phyloP scores from a whole-genome alignment of 2,797 vertebrate genomes.

The Helostoma temminkii region DNA sequence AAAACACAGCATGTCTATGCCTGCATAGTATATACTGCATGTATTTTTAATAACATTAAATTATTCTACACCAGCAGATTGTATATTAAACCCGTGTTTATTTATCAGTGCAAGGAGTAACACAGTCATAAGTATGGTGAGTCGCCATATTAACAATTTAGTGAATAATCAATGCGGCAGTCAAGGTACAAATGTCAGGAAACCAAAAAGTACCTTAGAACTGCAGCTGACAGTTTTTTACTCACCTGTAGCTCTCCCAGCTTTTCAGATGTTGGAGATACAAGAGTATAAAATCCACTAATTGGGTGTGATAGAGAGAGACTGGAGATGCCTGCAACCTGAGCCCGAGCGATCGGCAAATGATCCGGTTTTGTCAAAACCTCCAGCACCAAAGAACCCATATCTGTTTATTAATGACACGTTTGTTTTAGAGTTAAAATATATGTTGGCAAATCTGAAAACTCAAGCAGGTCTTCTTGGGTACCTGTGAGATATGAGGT shows the following conservation, averaged over 20 bases:
- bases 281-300: constrained; percentile 88
- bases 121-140: background rate
- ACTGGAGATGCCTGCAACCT: constrained; percentile 86
- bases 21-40: too few species aligned
- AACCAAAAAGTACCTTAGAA: background rate
- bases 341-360: constrained; percentile 88
- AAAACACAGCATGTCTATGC: too few species aligned
- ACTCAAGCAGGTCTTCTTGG: background rate
- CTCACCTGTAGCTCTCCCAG: constrained; percentile 94
- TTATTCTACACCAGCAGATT: too few species aligned
- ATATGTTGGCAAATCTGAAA: background rate
- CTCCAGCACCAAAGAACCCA: constrained; percentile 92
- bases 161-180: background rate
- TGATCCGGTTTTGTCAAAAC: constrained; percentile 89
- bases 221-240: constrained; percentile 1
- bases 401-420: constrained; percentile 85
- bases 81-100: too few species aligned
- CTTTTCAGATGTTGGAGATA: constrained; percentile 92
- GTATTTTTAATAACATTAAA: too few species aligned
- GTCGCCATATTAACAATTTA: background rate
- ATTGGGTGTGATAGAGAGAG: constrained; percentile 90
- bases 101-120: background rate
- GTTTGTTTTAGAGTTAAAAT: background rate
- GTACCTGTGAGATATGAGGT: constrained; percentile 93
- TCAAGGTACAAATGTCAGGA: constrained; percentile 7